These are phyloP conservation scores for Mus spicilegus DNA, from an alignment of 2,113 vertebrate genomes.

Conservation along the genomic window DNA sequence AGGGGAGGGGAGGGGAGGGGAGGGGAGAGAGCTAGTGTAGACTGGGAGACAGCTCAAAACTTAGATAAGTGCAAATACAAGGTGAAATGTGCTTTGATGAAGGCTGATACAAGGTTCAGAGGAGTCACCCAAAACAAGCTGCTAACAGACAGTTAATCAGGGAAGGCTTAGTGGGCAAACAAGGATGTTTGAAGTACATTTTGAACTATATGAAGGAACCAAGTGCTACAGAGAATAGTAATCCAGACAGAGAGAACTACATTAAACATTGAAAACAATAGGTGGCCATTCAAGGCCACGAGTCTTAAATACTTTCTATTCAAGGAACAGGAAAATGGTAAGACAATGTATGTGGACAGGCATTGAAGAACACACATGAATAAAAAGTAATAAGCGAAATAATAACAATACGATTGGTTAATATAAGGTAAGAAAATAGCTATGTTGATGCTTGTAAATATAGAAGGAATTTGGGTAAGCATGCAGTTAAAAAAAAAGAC, in stretches of 20 bases:
- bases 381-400: neutral
- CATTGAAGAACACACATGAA: neutral
- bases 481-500: neutral
- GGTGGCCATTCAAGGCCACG: neutral
- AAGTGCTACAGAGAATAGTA: neutral
- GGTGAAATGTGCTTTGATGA: neutral
- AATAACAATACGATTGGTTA: neutral
- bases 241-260: neutral
- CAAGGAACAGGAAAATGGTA: neutral
- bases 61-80: neutral
- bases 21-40: neutral
- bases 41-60: neutral
- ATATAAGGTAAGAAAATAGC: neutral
- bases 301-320: neutral
- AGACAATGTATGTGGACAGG: neutral
- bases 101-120: neutral
- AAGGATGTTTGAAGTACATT: neutral
- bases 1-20: neutral
- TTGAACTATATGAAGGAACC: neutral
- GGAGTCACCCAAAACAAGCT: neutral
- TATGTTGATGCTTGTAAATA: neutral
- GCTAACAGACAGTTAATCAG: too few species aligned
- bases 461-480: rapidly evolving
- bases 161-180: neutral
- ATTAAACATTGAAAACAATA: neutral